A percentile compares a stretch with the other conserved stretches of the same genome.
These are phyloP conservation scores for Glaucidium brasilianum DNA, from an alignment of 2,113 vertebrate genomes.

Conservation along the genomic window DNA sequence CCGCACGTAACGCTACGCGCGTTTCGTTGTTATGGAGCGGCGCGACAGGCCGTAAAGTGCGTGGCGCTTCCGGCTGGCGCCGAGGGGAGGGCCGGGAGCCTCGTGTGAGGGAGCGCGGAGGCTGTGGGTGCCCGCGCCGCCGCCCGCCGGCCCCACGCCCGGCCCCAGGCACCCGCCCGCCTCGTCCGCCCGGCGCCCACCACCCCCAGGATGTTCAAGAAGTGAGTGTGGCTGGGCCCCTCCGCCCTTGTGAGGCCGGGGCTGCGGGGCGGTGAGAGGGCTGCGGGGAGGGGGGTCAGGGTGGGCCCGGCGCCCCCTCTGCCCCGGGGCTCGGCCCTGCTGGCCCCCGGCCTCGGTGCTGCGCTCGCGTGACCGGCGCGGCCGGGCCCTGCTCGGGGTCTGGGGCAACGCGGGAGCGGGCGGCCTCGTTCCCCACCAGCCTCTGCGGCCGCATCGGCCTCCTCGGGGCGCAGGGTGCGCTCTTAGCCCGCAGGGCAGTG, in stretches of 20 bases:
- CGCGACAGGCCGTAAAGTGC: conserved; percentile 13
- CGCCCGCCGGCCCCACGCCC: background rate
- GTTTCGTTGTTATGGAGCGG: background rate
- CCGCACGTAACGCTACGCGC: background rate
- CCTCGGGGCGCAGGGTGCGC: background rate
- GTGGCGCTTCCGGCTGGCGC: background rate
- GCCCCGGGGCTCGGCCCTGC: background rate
- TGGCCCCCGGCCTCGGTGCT: background rate
- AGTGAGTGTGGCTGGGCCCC: background rate
- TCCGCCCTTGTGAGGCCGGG: background rate
- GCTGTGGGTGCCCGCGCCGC: background rate
- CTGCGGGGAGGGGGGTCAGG: background rate
- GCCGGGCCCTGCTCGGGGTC: too few species aligned
- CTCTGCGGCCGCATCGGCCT: background rate
- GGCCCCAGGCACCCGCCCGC: background rate
- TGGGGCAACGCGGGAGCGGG: too few species aligned
- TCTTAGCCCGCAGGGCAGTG: background rate
- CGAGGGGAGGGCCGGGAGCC: background rate
- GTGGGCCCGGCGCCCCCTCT: background rate
- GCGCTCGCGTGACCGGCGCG: too few species aligned
- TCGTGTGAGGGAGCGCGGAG: conserved; percentile 8
- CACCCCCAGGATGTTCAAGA: conserved; percentile 59
- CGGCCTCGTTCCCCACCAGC: too few species aligned
- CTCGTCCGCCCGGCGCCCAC: background rate
- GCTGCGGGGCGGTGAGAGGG: too few species aligned